These are phyloP conservation scores for Drosophila obscura DNA, from an alignment of 1,140 invertebrate genomes.

Conservation along the genomic window DNA sequence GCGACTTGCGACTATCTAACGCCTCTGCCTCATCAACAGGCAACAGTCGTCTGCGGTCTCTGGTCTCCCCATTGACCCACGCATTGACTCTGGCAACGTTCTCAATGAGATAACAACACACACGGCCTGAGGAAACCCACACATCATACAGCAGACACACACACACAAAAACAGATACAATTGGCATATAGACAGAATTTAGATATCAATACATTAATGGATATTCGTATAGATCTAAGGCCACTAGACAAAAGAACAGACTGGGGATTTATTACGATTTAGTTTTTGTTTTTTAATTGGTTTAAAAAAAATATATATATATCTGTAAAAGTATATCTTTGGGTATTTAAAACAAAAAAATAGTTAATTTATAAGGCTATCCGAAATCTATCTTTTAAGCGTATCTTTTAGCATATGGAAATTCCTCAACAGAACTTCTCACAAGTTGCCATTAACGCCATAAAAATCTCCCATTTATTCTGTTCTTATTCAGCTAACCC, in stretches of 20 bases:
- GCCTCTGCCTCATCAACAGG: conserved; percentile 78
- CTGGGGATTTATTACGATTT: too few relatives aligned
- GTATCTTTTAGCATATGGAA: too few relatives aligned
- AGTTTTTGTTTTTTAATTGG: too few relatives aligned
- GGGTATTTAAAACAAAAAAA: too few relatives aligned
- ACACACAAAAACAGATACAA: conserved; percentile 36
- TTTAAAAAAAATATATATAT: too few relatives aligned
- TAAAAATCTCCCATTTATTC: neutral
- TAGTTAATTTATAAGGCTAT: too few relatives aligned
- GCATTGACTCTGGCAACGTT: conserved; percentile 61
- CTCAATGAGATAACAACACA: conserved; percentile 72
- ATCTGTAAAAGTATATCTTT: neutral
- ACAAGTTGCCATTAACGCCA: neutral
- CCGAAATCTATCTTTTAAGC: too few relatives aligned
- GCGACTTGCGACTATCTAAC: conserved; percentile 78
- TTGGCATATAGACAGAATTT: conserved; percentile 74
- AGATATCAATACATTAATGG: conserved; percentile 41
- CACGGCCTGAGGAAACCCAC: conserved; percentile 60
- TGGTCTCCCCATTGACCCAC: conserved; percentile 68
- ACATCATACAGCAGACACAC: conserved; percentile 40
- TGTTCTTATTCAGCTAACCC: too few relatives aligned
- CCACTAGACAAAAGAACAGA: neutral
- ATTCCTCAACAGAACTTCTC: too few relatives aligned
- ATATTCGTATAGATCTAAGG: conserved; percentile 21
- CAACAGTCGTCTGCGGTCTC: conserved; percentile 31